A percentile compares a stretch with the other conserved stretches of the same genome.
These are phyloP conservation scores for Aphelocoma coerulescens DNA, from an alignment of 2,113 vertebrate species.

Conservation along the genomic window DNA sequence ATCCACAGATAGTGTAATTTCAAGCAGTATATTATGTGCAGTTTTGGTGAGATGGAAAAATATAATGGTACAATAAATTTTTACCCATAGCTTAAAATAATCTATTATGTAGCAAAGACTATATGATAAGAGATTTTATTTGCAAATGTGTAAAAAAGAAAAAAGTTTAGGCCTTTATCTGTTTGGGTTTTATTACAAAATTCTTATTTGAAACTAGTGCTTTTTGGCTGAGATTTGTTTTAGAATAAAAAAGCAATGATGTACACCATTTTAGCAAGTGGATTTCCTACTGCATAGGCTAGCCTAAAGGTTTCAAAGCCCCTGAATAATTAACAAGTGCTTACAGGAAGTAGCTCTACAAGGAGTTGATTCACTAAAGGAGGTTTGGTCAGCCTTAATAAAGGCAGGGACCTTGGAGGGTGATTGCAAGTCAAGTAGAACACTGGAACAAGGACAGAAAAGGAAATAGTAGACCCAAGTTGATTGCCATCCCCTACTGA, in stretches of 20 bases:
- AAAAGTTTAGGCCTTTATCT: not conserved
- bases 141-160: not conserved
- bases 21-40: not conserved
- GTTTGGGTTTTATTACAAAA: not conserved
- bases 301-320: not conserved
- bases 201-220: not conserved
- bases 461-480: not conserved
- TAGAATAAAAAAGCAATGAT: not conserved
- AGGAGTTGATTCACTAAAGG: not conserved
- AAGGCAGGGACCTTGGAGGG: not conserved
- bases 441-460: not conserved
- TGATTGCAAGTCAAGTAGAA: not conserved
- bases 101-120: not conserved
- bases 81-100: not conserved
- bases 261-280: not conserved
- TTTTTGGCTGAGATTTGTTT: not conserved
- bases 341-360: not conserved
- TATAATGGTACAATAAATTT: not conserved
- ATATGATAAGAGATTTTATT: not conserved
- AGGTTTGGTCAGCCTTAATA: not conserved
- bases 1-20: not conserved
- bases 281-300: not conserved
- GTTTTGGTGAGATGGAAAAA: not conserved
- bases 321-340: not conserved
- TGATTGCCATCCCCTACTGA: not conserved